Percentiles rank a stretch among this genome's conserved stretches.
Evolutionary conservation across 2,113 vertebrate species (phyloP).

Genomic region (Onychostruthus taczanowskii): DNA sequence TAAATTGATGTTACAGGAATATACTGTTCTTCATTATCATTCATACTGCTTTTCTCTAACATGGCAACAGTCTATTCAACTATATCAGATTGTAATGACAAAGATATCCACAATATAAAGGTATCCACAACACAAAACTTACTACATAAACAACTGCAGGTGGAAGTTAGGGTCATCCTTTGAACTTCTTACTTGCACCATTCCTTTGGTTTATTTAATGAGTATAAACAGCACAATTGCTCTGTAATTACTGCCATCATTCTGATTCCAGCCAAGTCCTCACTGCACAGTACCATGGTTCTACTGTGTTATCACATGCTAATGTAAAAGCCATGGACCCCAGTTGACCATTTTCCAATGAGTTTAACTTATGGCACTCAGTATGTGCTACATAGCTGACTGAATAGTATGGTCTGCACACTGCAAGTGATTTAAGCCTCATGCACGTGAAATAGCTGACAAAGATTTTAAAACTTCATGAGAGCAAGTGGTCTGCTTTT

Average conservation of each 20-base stretch:
- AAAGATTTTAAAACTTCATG: neutral
- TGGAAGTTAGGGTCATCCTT: neutral
- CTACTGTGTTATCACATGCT: neutral
- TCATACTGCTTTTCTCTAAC: neutral
- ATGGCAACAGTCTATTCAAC: neutral
- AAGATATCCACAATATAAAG: neutral
- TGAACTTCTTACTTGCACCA: neutral
- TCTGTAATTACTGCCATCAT: neutral
- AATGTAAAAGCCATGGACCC: neutral
- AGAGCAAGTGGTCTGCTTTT: neutral
- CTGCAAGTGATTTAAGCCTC: neutral
- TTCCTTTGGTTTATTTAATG: neutral
- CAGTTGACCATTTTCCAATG: neutral
- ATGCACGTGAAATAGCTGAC: neutral
- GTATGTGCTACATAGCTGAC: neutral
- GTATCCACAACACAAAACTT: neutral
- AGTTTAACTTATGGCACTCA: neutral
- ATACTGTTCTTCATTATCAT: neutral
- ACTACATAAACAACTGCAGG: neutral
- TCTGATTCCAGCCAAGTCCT: neutral
- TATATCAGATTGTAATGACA: neutral
- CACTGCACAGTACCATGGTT: neutral
- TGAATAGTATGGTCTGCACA: neutral
- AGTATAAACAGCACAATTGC: neutral
- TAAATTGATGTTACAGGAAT: neutral